phyloP scores from a whole-genome alignment of 1,140 invertebrate species.

The Drosophila kepulauana region DNA sequence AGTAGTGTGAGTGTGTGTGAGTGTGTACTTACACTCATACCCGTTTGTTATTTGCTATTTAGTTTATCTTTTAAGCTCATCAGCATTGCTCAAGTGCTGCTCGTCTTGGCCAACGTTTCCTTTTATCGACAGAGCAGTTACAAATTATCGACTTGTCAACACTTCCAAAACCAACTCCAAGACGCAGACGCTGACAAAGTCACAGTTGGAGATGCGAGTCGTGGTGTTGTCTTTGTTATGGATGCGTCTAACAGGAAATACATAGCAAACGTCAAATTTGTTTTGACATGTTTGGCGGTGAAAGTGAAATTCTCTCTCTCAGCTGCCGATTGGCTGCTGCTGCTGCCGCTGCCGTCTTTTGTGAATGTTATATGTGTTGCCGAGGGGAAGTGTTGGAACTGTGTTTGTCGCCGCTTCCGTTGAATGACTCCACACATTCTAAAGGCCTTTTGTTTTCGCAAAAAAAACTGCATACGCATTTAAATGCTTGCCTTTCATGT shows the following conservation, averaged over 20 bases:
- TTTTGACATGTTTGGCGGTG: constrained; percentile 83
- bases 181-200: neutral
- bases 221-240: constrained; percentile 41
- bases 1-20: constrained; percentile 8
- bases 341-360: constrained; percentile 7
- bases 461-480: constrained; percentile 54
- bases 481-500: constrained; percentile 17
- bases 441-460: constrained; percentile 49
- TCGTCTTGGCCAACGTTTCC: constrained; percentile 45
- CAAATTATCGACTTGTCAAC: constrained; percentile 70
- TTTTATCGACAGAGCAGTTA: constrained; percentile 64
- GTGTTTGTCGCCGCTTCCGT: constrained; percentile 59
- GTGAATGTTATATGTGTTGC: neutral
- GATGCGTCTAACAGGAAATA: constrained; percentile 77
- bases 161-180: constrained; percentile 12
- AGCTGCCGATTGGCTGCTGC: neutral
- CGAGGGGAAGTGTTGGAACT: neutral
- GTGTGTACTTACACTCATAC: constrained; percentile 36
- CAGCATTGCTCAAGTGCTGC: constrained; percentile 73
- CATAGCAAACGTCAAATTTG: constrained; percentile 73
- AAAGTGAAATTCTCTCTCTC: constrained; percentile 73
- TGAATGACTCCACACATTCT: constrained; percentile 67
- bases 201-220: neutral
- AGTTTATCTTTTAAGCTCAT: constrained; percentile 81
- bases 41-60: constrained; percentile 57